Percentiles rank a stretch among this genome's conserved stretches.
Conservation (phyloP, 2,888 invertebrate genomes). For the Chloromyia formosa region DNA sequence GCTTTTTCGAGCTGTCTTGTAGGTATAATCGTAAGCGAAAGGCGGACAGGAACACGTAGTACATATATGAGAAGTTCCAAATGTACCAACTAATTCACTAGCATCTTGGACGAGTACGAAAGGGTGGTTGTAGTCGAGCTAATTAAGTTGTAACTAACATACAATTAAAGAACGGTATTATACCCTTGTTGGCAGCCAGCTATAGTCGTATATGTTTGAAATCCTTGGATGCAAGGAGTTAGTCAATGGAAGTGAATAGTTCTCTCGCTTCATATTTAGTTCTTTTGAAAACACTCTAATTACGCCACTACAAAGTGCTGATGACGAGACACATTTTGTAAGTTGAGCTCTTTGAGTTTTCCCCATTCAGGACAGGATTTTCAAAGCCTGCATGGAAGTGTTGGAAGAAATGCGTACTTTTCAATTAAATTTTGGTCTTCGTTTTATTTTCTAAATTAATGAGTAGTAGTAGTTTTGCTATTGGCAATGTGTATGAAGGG, state of each 20-base stretch:
- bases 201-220: neutral
- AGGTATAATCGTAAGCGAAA: neutral
- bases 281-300: neutral
- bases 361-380: too few relatives aligned
- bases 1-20: neutral
- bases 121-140: neutral
- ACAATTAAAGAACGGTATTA: slow-evolving; percentile 21
- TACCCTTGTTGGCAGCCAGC: neutral
- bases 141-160: slow-evolving; percentile 34
- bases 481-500: too few relatives aligned
- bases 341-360: neutral
- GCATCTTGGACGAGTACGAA: neutral
- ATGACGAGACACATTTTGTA: slow-evolving; percentile 7
- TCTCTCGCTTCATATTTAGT: too few relatives aligned
- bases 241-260: too few relatives aligned
- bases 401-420: too few relatives aligned
- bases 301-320: neutral
- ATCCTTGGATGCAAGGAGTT: too few relatives aligned
- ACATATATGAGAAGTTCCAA: too few relatives aligned
- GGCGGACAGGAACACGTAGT: neutral
- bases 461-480: too few relatives aligned
- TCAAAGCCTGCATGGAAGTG: too few relatives aligned
- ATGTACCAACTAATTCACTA: neutral
- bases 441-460: too few relatives aligned
- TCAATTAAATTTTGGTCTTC: too few relatives aligned